Evolutionary conservation across 2,797 vertebrate genomes (phyloP).

Genomic region (Hemibagrus guttatus): DNA sequence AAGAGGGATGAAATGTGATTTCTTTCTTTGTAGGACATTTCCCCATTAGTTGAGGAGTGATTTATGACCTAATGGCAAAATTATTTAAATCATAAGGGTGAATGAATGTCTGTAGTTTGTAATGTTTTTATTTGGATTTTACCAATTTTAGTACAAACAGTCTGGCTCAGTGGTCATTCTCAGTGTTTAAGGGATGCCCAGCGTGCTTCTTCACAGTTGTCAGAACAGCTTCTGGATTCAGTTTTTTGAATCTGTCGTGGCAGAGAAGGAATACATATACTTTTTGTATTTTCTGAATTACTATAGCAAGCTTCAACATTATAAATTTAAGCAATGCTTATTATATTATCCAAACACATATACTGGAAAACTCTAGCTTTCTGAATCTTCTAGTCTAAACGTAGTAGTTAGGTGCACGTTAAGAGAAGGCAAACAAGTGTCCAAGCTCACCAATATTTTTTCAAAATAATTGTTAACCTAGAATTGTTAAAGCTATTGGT

Average conservation of each 20-base stretch:
- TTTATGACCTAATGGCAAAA: background rate
- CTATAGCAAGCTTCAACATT: background rate
- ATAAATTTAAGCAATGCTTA: background rate
- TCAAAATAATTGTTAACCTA: background rate
- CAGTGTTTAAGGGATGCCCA: no score
- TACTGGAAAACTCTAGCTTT: background rate
- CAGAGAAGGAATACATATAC: background rate
- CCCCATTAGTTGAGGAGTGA: background rate
- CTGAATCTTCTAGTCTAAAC: background rate
- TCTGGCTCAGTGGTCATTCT: background rate
- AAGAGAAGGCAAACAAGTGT: background rate
- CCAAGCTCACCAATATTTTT: background rate
- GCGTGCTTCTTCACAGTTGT: background rate
- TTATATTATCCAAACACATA: background rate
- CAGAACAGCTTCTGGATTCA: constrained; percentile 23
- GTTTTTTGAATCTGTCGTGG: constrained; percentile 33
- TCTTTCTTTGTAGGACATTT: constrained; percentile 55
- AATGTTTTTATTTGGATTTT: background rate
- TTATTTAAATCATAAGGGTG: background rate
- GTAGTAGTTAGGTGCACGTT: background rate
- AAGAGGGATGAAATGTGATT: constrained; percentile 67
- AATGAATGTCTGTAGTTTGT: background rate
- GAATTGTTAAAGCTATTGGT: background rate
- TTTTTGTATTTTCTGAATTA: background rate
- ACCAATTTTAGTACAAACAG: background rate